Evolutionary conservation across 2,113 vertebrate species (phyloP).

Genomic region (Petroica traversi): DNA sequence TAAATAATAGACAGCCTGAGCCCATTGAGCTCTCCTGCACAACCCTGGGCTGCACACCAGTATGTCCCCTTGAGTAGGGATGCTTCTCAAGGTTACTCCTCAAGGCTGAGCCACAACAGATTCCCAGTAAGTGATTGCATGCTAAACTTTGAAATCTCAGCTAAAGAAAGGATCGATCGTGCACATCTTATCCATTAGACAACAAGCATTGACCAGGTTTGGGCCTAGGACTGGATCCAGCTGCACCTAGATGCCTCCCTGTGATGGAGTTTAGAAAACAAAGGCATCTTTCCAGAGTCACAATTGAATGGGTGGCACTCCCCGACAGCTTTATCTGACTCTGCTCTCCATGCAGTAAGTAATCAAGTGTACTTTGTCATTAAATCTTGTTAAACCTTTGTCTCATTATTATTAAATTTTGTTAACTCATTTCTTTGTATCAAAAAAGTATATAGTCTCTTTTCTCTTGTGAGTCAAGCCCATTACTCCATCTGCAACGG

Average conservation of each 20-base stretch:
- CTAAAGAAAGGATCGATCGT: background rate
- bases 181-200: background rate
- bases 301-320: fast-evolving
- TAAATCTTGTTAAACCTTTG: background rate
- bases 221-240: background rate
- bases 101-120: background rate
- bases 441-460: fast-evolving
- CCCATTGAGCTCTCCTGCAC: background rate
- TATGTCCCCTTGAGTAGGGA: no score
- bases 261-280: background rate
- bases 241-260: background rate
- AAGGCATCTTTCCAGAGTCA: background rate
- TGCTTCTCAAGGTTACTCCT: background rate
- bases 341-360: background rate
- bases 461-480: background rate
- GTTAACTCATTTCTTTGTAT: background rate
- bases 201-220: background rate
- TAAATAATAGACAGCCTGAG: background rate
- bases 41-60: no score
- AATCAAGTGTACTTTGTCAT: background rate
- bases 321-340: background rate
- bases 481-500: background rate
- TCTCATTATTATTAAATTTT: background rate
- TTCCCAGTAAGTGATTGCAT: background rate
- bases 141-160: background rate